phyloP scores from a whole-genome alignment of 2,113 vertebrate species.

The Myrmecophaga tridactyla region DNA sequence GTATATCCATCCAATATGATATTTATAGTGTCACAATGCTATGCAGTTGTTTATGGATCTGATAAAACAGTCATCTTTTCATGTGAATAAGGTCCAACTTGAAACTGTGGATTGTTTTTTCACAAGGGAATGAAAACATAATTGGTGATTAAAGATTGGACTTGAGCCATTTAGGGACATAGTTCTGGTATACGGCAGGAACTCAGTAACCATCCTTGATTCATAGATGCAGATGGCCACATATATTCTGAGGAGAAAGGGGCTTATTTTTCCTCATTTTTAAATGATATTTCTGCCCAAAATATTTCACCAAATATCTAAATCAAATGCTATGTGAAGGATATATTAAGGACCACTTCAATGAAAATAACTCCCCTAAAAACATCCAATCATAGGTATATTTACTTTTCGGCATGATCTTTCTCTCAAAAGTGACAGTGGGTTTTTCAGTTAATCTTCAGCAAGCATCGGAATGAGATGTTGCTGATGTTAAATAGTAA shows the following conservation, averaged over 20 bases:
- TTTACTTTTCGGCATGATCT: not conserved
- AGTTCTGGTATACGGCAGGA: not conserved
- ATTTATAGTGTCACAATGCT: not conserved
- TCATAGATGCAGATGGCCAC: not conserved
- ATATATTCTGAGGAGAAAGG: not conserved
- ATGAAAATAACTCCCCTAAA: not conserved
- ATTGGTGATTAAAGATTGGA: not conserved
- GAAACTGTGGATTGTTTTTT: not conserved
- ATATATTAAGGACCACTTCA: not conserved
- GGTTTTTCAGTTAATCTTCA: conserved; percentile 52
- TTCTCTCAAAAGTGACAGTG: conserved; percentile 16
- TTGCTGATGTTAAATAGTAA: conserved; percentile 11
- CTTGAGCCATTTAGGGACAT: not conserved
- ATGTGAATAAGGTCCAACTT: not conserved
- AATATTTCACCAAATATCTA: not conserved
- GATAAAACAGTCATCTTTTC: not conserved
- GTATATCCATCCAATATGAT: not conserved
- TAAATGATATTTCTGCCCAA: not conserved
- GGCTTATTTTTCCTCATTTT: not conserved
- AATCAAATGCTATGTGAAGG: not conserved
- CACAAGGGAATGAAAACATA: not conserved
- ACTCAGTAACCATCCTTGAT: not conserved
- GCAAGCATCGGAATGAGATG: conserved; percentile 19
- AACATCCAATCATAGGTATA: not conserved
- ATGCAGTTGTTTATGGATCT: not conserved